These are phyloP conservation scores for Perithous albicinctus DNA, from an alignment of 2,888 invertebrate genomes.

Conservation along the genomic window DNA sequence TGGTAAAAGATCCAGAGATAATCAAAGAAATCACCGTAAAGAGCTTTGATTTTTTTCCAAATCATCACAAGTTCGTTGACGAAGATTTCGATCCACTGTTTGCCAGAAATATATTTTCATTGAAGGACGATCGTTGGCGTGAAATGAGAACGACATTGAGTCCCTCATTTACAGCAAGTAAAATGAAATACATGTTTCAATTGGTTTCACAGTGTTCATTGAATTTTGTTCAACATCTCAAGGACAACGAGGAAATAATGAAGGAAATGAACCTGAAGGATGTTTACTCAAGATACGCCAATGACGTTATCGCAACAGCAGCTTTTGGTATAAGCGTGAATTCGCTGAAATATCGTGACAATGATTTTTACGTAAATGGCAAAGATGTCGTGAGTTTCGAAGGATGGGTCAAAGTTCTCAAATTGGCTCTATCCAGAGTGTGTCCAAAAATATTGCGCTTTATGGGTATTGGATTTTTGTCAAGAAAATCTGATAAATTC, in stretches of 20 bases:
- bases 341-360: conserved; percentile 86
- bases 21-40: conserved; percentile 78
- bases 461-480: conserved; percentile 61
- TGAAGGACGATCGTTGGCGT: conserved; percentile 77
- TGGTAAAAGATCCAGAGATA: conserved; percentile 79
- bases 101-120: conserved; percentile 77
- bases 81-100: conserved; percentile 78
- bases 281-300: conserved; percentile 86
- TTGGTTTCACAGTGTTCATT: conserved; percentile 73
- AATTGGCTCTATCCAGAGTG: conserved; percentile 48
- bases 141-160: conserved; percentile 75
- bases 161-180: conserved; percentile 77
- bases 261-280: conserved; percentile 85
- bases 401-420: conserved; percentile 30
- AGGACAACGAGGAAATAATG: conserved; percentile 69
- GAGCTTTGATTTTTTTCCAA: conserved; percentile 78
- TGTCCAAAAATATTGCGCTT: conserved; percentile 62
- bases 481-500: conserved; percentile 51
- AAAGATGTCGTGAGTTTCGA: conserved; percentile 69
- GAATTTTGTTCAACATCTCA: conserved; percentile 72
- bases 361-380: conserved; percentile 86
- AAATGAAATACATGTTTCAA: conserved; percentile 77
- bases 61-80: conserved; percentile 75
- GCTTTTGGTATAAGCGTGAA: conserved; percentile 87
- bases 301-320: conserved; percentile 87